Evolutionary conservation across 2,888 invertebrate species (phyloP).

Genomic region (Microplitis manilae): DNA sequence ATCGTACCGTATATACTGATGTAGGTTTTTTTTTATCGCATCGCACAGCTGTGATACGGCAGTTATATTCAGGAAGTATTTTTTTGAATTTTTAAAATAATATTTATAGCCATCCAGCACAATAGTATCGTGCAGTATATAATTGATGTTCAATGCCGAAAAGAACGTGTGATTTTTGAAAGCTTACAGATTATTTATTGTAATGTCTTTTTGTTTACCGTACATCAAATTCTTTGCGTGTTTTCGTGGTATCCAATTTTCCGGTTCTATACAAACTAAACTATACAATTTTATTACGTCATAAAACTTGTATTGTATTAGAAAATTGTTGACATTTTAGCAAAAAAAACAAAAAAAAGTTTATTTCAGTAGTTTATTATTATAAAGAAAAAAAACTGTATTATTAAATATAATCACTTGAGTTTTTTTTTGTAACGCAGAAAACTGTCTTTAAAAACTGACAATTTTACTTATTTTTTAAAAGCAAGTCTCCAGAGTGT

Average conservation of each 20-base stretch:
- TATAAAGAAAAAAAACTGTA: neutral
- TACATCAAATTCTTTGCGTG: slow-evolving; percentile 13
- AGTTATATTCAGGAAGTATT: neutral
- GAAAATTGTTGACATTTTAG: neutral
- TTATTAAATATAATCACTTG: neutral
- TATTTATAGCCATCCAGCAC: neutral
- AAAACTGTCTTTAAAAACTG: slow-evolving; percentile 11
- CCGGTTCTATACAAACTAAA: neutral
- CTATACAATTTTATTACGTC: neutral
- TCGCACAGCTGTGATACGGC: neutral
- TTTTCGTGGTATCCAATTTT: slow-evolving; percentile 24
- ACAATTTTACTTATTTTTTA: slow-evolving; percentile 20
- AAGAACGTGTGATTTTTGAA: neutral
- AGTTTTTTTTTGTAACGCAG: neutral
- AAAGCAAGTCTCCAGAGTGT: slow-evolving; percentile 7
- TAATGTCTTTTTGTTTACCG: neutral
- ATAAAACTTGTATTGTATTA: neutral
- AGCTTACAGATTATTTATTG: slow-evolving; percentile 5
- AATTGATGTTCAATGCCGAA: neutral
- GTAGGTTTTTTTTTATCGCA: neutral
- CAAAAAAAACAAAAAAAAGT: no score
- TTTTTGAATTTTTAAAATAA: neutral
- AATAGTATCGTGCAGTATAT: neutral
- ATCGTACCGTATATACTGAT: slow-evolving; percentile 1
- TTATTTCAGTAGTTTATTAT: neutral